These are phyloP conservation scores for Meghimatium bilineatum DNA, from an alignment of 2,888 invertebrate species.

Conservation along the genomic window DNA sequence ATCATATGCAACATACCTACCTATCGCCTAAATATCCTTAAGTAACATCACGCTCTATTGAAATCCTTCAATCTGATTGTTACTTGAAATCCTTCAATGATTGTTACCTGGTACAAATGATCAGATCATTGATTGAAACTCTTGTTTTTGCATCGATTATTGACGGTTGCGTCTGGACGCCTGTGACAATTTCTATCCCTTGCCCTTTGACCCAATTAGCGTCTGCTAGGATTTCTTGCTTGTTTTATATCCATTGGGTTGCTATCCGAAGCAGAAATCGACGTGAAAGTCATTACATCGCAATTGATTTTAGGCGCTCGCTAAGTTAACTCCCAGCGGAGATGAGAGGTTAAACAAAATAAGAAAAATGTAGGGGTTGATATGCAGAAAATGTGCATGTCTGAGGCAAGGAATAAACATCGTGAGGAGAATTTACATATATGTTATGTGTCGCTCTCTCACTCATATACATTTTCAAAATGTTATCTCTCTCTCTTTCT, in stretches of 20 bases:
- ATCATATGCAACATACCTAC: too few species aligned
- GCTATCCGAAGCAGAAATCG: conserved; percentile 8
- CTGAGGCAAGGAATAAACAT: neutral
- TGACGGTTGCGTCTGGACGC: neutral
- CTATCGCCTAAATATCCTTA: too few species aligned
- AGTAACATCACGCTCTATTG: too few species aligned
- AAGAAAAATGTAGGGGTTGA: too few species aligned
- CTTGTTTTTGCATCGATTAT: conserved; percentile 12
- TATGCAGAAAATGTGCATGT: neutral
- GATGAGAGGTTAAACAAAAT: neutral
- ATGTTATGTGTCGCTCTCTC: neutral
- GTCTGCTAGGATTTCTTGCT: neutral
- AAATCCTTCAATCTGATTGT: too few species aligned
- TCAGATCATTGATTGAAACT: neutral
- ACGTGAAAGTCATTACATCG: neutral
- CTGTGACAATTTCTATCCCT: neutral
- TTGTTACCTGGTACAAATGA: neutral
- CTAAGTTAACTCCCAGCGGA: neutral
- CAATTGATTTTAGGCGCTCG: neutral
- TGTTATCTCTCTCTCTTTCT: too few species aligned
- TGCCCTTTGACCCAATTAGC: conserved; percentile 7
- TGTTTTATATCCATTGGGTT: neutral
- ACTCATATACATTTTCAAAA: too few species aligned
- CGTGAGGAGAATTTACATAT: neutral
- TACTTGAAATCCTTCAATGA: neutral